Evolutionary conservation across 2,888 invertebrate species (phyloP).

Genomic region (Oscheius onirici): DNA sequence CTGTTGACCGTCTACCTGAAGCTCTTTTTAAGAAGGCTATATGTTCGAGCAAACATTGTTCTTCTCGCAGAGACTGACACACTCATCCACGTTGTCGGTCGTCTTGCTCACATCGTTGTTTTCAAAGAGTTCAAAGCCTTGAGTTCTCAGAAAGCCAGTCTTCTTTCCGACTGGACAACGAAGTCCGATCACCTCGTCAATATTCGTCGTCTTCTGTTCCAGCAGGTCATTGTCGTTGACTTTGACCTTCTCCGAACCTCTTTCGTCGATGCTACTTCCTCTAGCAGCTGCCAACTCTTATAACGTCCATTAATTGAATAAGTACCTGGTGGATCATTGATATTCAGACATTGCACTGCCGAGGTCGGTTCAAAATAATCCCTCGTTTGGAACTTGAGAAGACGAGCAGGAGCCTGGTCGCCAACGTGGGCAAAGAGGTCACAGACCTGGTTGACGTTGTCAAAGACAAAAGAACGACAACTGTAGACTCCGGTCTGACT

Average conservation of each 20-base stretch:
- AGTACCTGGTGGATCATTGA: constrained; percentile 21
- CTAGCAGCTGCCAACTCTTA: constrained; percentile 15
- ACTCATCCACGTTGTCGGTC: constrained; percentile 52
- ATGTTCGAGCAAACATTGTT: constrained; percentile 58
- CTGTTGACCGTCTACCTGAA: constrained; percentile 49
- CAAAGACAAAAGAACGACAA: constrained; percentile 71
- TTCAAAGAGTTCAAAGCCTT: constrained; percentile 66
- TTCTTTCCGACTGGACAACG: constrained; percentile 30
- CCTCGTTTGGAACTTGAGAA: constrained; percentile 69
- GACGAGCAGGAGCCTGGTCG: constrained; percentile 61
- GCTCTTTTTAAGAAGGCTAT: not conserved
- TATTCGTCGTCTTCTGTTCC: constrained; percentile 13
- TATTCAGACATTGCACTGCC: constrained; percentile 39
- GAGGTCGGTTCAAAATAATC: constrained; percentile 70
- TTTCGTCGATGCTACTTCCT: constrained; percentile 19
- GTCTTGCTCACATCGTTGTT: constrained; percentile 58
- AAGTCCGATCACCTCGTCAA: constrained; percentile 1
- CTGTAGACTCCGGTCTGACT: constrained; percentile 67
- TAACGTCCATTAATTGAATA: not conserved
- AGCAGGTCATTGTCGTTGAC: constrained; percentile 18
- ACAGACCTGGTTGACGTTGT: constrained; percentile 70
- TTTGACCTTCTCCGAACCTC: constrained; percentile 20
- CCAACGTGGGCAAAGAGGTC: constrained; percentile 71
- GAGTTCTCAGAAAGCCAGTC: constrained; percentile 59
- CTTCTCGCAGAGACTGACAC: constrained; percentile 58